Percentiles rank a stretch among this genome's conserved stretches.
Evolutionary conservation across 2,888 invertebrate genomes (phyloP).

Genomic region (Galerucella nymphaeae): DNA sequence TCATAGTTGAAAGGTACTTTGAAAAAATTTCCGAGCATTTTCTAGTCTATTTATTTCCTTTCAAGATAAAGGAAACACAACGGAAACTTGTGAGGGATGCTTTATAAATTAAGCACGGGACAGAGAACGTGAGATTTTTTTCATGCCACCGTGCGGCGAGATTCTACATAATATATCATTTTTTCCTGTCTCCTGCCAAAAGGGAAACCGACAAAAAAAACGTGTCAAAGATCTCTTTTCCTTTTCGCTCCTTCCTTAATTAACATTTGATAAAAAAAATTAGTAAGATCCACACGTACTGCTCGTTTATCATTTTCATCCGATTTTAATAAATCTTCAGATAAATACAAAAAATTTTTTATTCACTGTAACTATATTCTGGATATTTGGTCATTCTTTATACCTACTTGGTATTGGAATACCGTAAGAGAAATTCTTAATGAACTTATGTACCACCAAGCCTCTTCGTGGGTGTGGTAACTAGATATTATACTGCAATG

Average conservation of each 20-base stretch:
- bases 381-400: too few species aligned
- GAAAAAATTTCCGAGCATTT: not conserved
- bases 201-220: constrained; percentile 7
- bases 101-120: constrained; percentile 48
- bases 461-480: constrained; percentile 13
- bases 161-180: constrained; percentile 24
- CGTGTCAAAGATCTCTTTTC: not conserved
- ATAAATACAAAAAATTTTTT: not conserved
- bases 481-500: constrained; percentile 1
- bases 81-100: constrained; percentile 30
- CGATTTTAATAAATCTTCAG: not conserved
- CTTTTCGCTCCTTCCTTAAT: not conserved
- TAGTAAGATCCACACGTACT: not conserved
- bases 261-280: not conserved
- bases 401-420: not conserved
- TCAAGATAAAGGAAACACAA: not conserved
- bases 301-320: not conserved
- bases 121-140: constrained; percentile 47
- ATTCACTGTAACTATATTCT: too few species aligned
- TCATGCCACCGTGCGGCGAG: constrained; percentile 44
- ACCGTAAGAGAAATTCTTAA: constrained; percentile 12
- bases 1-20: too few species aligned
- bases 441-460: constrained; percentile 2
- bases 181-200: constrained; percentile 17
- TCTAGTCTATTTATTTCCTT: not conserved